A percentile compares a stretch with the other conserved stretches of the same genome.
Evolutionary conservation across 1,140 invertebrate species (phyloP).

Genomic region (Drosophila willistoni): DNA sequence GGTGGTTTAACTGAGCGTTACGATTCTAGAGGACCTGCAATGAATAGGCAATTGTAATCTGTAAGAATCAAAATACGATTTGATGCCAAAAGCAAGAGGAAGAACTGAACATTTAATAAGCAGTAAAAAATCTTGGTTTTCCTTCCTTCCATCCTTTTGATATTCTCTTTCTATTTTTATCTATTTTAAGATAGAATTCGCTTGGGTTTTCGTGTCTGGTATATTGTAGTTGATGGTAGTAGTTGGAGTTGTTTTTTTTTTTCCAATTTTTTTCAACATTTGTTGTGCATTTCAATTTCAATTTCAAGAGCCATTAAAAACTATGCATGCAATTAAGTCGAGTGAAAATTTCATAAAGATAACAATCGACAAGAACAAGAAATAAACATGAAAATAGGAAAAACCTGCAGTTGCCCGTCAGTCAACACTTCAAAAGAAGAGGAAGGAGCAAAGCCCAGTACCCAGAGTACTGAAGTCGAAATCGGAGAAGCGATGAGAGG

Average conservation of each 20-base stretch:
- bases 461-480: neutral
- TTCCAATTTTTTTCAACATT: neutral
- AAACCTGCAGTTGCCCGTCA: conserved; percentile 63
- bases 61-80: neutral
- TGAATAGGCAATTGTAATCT: conserved; percentile 40
- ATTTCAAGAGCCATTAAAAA: conserved; percentile 81
- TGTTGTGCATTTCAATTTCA: conserved; percentile 47
- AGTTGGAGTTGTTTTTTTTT: conserved; percentile 1
- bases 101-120: conserved; percentile 64
- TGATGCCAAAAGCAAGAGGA: neutral
- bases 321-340: conserved; percentile 80
- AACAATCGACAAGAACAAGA: conserved; percentile 81
- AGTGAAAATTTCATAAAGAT: conserved; percentile 81
- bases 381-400: conserved; percentile 64
- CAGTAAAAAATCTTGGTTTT: conserved; percentile 56
- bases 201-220: neutral
- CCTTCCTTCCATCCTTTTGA: conserved; percentile 15
- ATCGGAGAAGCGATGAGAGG: neutral
- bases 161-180: conserved; percentile 31
- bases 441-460: neutral
- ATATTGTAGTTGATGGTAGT: too few relatives aligned
- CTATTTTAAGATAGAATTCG: conserved; percentile 34
- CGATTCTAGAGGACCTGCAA: conserved; percentile 21
- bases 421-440: conserved; percentile 76
- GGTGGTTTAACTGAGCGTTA: conserved; percentile 34